Conservation (phyloP, 2,888 invertebrate genomes). For the Tipula lateralis region DNA sequence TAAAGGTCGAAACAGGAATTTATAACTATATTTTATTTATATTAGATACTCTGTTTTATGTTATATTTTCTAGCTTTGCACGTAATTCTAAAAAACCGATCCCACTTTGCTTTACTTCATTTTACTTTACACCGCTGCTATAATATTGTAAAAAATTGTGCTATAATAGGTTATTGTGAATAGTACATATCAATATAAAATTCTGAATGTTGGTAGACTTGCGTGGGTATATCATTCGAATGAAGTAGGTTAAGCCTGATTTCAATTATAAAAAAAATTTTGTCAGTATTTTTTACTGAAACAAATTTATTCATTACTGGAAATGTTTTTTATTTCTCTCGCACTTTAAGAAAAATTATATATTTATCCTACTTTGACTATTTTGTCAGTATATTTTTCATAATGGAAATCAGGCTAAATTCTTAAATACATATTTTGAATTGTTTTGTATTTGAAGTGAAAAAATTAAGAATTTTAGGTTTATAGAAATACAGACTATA, state of each 20-base stretch:
- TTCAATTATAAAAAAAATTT: too few species aligned
- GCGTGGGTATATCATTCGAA: background rate
- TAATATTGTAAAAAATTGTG: background rate
- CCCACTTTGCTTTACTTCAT: constrained; percentile 28
- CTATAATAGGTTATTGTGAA: background rate
- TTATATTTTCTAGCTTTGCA: background rate
- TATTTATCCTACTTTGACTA: too few species aligned
- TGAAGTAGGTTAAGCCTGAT: background rate
- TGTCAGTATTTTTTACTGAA: too few species aligned
- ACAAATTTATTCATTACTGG: too few species aligned
- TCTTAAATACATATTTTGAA: too few species aligned
- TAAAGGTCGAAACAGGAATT: background rate
- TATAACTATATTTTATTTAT: background rate
- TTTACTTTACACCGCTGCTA: constrained; percentile 24
- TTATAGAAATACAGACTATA: too few species aligned
- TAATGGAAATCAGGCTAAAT: too few species aligned
- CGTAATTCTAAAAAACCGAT: constrained; percentile 27
- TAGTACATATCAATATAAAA: background rate
- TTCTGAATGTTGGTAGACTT: background rate
- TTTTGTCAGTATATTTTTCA: too few species aligned
- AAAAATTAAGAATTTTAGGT: too few species aligned
- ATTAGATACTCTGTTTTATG: background rate
- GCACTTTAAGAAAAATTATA: too few species aligned
- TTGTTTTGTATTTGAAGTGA: too few species aligned
- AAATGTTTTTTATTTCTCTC: too few species aligned